These are phyloP conservation scores for Schizopygopsis malacanthus DNA, from an alignment of 2,797 vertebrate genomes.

Conservation along the genomic window DNA sequence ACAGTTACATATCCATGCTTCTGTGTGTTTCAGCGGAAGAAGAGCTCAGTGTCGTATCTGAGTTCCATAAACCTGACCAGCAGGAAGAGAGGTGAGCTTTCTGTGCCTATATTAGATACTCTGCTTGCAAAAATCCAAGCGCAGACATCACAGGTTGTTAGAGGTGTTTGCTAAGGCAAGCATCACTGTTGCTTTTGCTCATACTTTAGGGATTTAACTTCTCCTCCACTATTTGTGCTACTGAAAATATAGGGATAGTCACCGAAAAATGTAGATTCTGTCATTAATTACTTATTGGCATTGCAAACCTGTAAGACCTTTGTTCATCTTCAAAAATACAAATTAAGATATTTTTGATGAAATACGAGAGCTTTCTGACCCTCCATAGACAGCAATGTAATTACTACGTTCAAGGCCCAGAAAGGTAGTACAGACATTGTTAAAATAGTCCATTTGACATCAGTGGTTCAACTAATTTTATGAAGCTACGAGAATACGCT, in stretches of 20 bases:
- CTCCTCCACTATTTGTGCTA: not conserved
- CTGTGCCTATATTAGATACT: not conserved
- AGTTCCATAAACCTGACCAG: constrained; percentile 87
- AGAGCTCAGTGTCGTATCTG: constrained; percentile 86
- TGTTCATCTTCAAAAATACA: not conserved
- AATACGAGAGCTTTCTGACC: not conserved
- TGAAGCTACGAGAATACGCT: not conserved
- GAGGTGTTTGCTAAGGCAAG: constrained; percentile 2
- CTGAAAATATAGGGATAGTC: not conserved
- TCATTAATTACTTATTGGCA: not conserved
- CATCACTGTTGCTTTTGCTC: not conserved
- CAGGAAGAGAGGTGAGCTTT: constrained; percentile 84
- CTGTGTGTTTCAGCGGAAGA: constrained; percentile 82
- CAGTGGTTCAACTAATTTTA: not conserved
- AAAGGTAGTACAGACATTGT: not conserved
- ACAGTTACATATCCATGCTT: not conserved
- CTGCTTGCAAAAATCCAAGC: not conserved
- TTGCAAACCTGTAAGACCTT: not conserved
- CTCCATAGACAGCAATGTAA: not conserved
- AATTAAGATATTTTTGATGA: not conserved
- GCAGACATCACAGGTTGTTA: not conserved
- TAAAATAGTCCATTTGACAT: not conserved
- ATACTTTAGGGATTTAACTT: not conserved
- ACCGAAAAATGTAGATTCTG: not conserved
- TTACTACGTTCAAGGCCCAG: not conserved